Evolutionary conservation across 1,140 invertebrate species (phyloP), one percentile per base, ranked within the genome.

Genomic region (Nasonia longicornis): DNA sequence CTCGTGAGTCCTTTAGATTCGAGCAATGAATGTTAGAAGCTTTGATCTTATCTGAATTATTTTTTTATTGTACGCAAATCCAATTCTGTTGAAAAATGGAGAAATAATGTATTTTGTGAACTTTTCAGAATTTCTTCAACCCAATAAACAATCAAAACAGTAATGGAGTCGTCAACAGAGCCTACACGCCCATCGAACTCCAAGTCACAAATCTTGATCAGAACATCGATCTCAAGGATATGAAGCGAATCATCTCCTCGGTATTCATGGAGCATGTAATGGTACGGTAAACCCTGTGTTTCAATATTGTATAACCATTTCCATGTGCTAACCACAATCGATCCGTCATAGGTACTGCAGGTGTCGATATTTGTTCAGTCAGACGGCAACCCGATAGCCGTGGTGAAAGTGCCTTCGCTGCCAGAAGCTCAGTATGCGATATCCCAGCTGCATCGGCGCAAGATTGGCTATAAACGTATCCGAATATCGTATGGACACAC

Each of bases 391-490:
- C 92, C 93, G 71, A 91, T 94, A 16, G 95, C 94, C 11, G 91
- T 91, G 72, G 91, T 96, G 0, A 94, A 93, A 89, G 93, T 96
- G 7, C 91, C 93, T 11, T 91, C 89, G 0, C 85, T 93, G 29
- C 92, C 94, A 63, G 95, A 96, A 84, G 96, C 96, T 16, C 94
- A 96, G 85, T 95, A 94, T 86, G 94, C 95, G 12, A 96, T 97
- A 77, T 96, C 96, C 4, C 94, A 96, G 86, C 91, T 97, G 48
- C 96, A 97, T 86, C 92, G 95, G 35, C 94, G 94, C 81, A 96
- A 96, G 91, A 93, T 97, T 84, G 96, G 96, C 12, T 95, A 94
- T 84, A 97, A 96, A 85, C 91, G 96, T 75, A 96, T 97, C 81
- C 90, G 95, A 72, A 96, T 97, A 76, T 94, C 95, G 2, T 94